Conservation (phyloP, 2,888 invertebrate species). For the Nephrotoma flavescens region DNA sequence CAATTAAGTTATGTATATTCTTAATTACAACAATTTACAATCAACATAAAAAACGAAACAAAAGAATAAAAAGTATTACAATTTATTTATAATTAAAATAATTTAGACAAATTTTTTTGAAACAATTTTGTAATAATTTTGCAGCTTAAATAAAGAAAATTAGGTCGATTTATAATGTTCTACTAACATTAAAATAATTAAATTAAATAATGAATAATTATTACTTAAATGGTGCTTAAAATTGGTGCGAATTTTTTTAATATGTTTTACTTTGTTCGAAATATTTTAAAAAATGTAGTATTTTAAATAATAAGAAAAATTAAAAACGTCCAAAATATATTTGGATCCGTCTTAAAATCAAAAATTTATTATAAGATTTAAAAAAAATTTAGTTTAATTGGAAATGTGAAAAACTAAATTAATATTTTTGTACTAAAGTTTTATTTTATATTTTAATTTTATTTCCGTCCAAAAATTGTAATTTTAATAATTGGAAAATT, state of each 20-base stretch:
- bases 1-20: no score
- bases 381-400: not conserved
- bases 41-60: no score
- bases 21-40: no score
- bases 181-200: not conserved
- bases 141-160: not conserved
- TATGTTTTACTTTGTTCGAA: not conserved
- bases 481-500: not conserved
- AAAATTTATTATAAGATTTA: not conserved
- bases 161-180: not conserved
- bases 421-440: not conserved
- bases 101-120: no score
- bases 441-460: not conserved
- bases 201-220: not conserved
- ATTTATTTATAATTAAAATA: no score
- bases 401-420: not conserved
- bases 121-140: no score
- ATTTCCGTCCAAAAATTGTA: not conserved
- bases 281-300: not conserved
- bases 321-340: not conserved
- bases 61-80: no score
- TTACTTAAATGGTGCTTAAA: not conserved
- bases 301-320: not conserved
- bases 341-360: not conserved
- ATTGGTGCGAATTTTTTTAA: not conserved